Conservation (phyloP, 2,797 vertebrate genomes). For the Emys orbicularis region DNA sequence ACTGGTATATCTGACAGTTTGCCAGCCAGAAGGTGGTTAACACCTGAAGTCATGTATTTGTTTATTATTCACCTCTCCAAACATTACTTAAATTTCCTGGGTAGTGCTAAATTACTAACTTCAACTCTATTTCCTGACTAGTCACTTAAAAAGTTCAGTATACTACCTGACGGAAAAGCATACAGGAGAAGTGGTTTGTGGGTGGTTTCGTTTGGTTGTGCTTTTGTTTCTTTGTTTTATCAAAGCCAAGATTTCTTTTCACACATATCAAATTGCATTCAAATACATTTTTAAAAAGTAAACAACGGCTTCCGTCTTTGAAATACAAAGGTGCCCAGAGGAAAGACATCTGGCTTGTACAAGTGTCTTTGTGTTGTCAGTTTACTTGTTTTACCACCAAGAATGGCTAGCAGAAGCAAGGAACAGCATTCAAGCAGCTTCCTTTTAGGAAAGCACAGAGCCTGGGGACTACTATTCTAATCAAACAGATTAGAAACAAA, state of each 20-base stretch:
- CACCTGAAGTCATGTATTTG: background rate
- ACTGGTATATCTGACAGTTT: background rate
- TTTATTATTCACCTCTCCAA: background rate
- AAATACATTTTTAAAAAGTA: background rate
- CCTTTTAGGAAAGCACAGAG: background rate
- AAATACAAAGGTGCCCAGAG: background rate
- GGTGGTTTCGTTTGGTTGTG: background rate
- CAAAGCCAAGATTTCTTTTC: background rate
- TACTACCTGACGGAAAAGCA: background rate
- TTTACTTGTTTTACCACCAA: background rate
- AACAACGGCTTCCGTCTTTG: background rate
- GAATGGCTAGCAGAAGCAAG: background rate
- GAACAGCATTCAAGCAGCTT: background rate
- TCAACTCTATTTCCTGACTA: background rate
- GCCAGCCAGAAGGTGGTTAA: background rate
- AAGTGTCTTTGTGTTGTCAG: background rate
- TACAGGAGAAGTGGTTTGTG: background rate
- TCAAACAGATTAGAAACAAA: constrained; percentile 6
- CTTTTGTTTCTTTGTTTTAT: background rate
- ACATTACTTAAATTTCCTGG: too few relatives aligned
- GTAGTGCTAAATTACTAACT: background rate
- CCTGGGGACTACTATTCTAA: background rate
- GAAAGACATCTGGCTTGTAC: background rate
- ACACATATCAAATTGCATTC: background rate
- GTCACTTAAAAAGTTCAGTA: background rate